Evolutionary conservation across 2,888 invertebrate species (phyloP).

Genomic region (Halocaridina rubra): DNA sequence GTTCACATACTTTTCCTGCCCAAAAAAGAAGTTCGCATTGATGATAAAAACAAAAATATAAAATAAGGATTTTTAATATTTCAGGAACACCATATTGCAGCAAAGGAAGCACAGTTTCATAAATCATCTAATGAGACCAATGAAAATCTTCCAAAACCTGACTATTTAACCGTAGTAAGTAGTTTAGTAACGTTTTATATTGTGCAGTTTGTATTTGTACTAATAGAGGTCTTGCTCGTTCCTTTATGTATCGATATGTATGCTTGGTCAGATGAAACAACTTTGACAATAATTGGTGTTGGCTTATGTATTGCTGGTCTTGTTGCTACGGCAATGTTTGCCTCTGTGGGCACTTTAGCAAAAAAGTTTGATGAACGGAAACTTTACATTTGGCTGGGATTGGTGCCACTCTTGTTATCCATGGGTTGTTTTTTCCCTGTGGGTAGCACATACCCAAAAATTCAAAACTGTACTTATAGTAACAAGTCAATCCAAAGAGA

Average conservation of each 20-base stretch:
- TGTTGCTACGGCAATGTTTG: constrained; percentile 80
- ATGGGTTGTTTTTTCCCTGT: constrained; percentile 82
- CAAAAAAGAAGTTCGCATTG: no score
- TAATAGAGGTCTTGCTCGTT: constrained; percentile 78
- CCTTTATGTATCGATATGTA: constrained; percentile 90
- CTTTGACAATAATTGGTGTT: constrained; percentile 84
- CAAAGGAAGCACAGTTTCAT: constrained; percentile 76
- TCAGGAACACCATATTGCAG: constrained; percentile 81
- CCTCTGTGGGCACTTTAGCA: constrained; percentile 77
- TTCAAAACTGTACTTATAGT: constrained; percentile 51
- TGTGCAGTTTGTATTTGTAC: constrained; percentile 87
- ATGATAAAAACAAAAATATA: no score
- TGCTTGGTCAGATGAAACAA: constrained; percentile 82
- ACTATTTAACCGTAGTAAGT: constrained; percentile 81
- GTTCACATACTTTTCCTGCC: no score
- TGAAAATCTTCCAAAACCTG: constrained; percentile 76
- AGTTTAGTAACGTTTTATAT: constrained; percentile 85
- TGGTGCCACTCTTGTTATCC: constrained; percentile 82
- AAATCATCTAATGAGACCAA: constrained; percentile 5
- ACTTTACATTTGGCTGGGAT: constrained; percentile 86
- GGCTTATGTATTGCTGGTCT: constrained; percentile 84
- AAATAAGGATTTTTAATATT: constrained; percentile 71
- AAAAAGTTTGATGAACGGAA: constrained; percentile 75
- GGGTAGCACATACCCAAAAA: constrained; percentile 69
- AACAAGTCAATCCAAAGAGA: not conserved